Evolutionary conservation across 2,888 invertebrate species (phyloP), one percentile per base, ranked within the genome.

Genomic region (Aradus depressus): DNA sequence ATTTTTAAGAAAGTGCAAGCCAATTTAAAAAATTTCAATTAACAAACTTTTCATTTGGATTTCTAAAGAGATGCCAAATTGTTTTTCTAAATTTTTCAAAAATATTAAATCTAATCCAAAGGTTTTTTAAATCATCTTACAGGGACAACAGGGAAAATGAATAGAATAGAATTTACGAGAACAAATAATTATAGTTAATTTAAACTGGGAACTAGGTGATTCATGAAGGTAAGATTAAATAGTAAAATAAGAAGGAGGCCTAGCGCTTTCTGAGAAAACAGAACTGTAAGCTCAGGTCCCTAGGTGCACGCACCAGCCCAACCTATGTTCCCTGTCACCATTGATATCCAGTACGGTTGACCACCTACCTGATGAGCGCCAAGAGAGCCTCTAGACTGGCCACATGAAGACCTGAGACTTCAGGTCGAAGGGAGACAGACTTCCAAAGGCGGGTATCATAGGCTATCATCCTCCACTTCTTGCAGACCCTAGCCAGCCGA

Each of bases 371-470:
- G 25, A 56, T 53, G 6, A 56, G 48, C 18, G 51, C 56, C n/a
- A 56, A 35, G 12, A 56, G 53, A 18, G 84, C 81, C 65, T 97
- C 96, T 60, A 92, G 69, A 0, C 87, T 90, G 25, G 84, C 80
- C 50, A 95, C 90, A 67, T 91, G 89, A 35, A 95, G 74, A 22
- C 97, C 97, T 16, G 95, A 96, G 62, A 93, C 85, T 70, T 96
- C 97, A 6, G 97, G 96, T 31, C 98, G 77, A 38, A 99, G 73
- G 2, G 96, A 97, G 26, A 99, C 96, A 65, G 87, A 83, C 60
- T 85, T 85, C 98, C 98, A 99, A 1, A 99, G 75, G 21, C 80
- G 77, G 6, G 93, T 91, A 68, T 96, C 92, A 72, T 96, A 95
- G 0, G 96, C 95, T 14, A 97, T 81, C 67, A 85, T 76, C 10